A percentile compares a stretch with the other conserved stretches of the same genome.
Conservation (phyloP, 2,888 invertebrate species). For the Erpobdella octoculata region DNA sequence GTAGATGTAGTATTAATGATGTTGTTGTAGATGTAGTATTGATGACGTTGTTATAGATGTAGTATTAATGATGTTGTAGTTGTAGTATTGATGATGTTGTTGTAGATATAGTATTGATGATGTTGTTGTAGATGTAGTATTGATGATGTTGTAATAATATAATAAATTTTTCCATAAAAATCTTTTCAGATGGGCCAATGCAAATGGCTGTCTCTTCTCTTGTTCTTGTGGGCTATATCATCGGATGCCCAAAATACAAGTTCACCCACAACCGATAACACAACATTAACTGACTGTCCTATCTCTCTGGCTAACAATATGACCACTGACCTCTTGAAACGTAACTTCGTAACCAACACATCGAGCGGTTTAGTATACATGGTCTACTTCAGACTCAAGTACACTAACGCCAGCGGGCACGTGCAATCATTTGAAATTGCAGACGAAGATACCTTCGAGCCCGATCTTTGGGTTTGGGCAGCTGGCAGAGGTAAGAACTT, state of each 20-base stretch:
- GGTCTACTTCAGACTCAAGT: conserved; percentile 28
- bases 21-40: no score
- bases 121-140: no score
- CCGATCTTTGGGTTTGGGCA: conserved; percentile 30
- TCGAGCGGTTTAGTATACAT: conserved; percentile 6
- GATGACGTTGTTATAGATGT: no score
- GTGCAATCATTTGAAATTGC: background rate
- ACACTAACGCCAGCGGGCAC: background rate
- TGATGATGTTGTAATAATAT: no score
- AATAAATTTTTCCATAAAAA: no score
- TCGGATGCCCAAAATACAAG: background rate
- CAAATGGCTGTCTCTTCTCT: background rate
- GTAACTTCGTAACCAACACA: conserved; percentile 13
- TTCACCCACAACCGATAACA: background rate
- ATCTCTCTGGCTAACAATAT: conserved; percentile 24
- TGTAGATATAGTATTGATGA: no score
- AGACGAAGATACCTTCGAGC: conserved; percentile 23
- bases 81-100: no score
- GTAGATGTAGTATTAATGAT: no score
- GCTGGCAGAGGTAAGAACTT: conserved; percentile 27
- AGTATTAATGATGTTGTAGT: no score
- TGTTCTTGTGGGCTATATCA: background rate
- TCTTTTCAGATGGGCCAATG: no score
- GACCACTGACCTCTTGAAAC: background rate
- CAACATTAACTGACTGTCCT: background rate